Conservation (phyloP, 1,140 invertebrate genomes). For the Protaetia brevitarsis region DNA sequence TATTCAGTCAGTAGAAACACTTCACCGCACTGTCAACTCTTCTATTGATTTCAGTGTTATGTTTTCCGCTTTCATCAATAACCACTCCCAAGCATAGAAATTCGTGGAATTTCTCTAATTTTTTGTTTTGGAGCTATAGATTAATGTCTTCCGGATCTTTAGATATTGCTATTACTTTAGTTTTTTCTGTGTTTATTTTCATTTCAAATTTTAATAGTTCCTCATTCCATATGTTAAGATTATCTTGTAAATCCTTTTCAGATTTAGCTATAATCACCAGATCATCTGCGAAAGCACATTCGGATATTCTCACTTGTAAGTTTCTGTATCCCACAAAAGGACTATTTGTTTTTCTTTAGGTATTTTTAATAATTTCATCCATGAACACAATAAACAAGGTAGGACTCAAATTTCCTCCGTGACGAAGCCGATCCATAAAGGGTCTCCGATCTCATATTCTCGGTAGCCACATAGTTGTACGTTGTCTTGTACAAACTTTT, state of each 20-base stretch:
- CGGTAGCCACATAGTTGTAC: not conserved
- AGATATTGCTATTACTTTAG: slow-evolving; percentile 5
- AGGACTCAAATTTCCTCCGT: not conserved
- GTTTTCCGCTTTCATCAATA: slow-evolving; percentile 2
- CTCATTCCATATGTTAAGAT: slow-evolving; percentile 6
- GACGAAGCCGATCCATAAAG: not conserved
- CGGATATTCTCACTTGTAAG: not conserved
- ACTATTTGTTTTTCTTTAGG: not conserved
- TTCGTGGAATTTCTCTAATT: not conserved
- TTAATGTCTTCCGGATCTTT: not conserved
- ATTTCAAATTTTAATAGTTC: not conserved
- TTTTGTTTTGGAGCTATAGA: not conserved
- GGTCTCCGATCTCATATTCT: not conserved
- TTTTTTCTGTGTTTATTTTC: not conserved
- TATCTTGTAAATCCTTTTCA: no score
- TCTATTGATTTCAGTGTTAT: not conserved
- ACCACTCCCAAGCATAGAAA: not conserved
- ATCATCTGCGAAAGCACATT: no score
- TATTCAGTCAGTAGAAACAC: slow-evolving; percentile 4
- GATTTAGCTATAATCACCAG: no score
- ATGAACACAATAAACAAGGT: not conserved
- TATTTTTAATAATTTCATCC: slow-evolving; percentile 4
- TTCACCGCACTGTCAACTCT: not conserved
- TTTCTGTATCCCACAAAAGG: not conserved
- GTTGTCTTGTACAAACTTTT: slow-evolving; percentile 1